Evolutionary conservation across 2,888 invertebrate species (phyloP), one percentile per base, ranked within the genome.

Genomic region (Thymelicus acteon): DNA sequence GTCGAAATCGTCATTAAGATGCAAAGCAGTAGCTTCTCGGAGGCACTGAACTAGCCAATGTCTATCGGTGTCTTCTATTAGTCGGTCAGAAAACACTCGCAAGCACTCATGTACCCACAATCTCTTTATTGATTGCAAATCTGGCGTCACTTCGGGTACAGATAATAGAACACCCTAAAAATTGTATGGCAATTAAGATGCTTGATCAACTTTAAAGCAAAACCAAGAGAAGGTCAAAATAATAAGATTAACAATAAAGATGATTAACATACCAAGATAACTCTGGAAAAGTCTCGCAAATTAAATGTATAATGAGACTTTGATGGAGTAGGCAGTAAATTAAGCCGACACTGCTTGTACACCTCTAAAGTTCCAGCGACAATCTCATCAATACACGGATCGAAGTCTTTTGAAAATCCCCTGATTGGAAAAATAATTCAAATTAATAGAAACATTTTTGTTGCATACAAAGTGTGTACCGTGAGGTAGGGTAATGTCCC

Each of bases 241-340:
- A 40, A 40, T 15, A 15, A 15, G 6, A 24, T 19, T 4, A 54
- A 40, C 47, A 19, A 15, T 40, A 40, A 8, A 8, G 40, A 40
- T 10, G 44, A 7, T 31, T 49, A 2, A 40, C 73, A 82, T 87
- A 96, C 97, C 93, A 97, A 95, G 80, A 99, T 97, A 12, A 99
- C 98, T 82, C 98, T 95, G 0, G 98, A 97, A 87, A 99, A 98
- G 87, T 99, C 99, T 77, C 98, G 95, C 77, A 99, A 94, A 90
- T 99, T 99, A 89, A 99, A 99, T 7, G 98, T 95, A 85, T 99
- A 99, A 89, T 99, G 99, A 0, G 97, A 98, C 85, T 98, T 99
- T 0, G 97, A 95, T 0, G 99, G 99, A 0, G 98, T 99, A 0
- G 99, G 99, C 62, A 99, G 89, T 71, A 99, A 94, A 88, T 96